Conservation (phyloP, 1,140 invertebrate genomes). For the Aphidius ervi region DNA sequence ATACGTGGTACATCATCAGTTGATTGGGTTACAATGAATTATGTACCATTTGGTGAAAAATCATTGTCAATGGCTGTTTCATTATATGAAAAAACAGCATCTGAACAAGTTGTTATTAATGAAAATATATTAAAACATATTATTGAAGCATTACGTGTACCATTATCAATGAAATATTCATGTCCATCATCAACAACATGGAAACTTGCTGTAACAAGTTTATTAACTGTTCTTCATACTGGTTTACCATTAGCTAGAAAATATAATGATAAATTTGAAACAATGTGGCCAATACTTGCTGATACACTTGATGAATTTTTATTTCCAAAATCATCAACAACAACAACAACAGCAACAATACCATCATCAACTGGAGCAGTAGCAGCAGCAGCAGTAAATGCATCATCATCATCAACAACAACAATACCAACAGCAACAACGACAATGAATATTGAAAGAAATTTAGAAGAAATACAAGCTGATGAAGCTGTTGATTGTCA, state of each 20-base stretch:
- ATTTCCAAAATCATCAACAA: slow-evolving; percentile 68
- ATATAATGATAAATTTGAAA: slow-evolving; percentile 64
- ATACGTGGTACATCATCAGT: slow-evolving; percentile 36
- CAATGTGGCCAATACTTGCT: slow-evolving; percentile 82
- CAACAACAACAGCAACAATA: no score
- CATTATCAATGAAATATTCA: slow-evolving; percentile 77
- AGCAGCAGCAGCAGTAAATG: no score
- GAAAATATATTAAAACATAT: slow-evolving; percentile 73
- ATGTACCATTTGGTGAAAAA: slow-evolving; percentile 84
- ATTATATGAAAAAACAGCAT: slow-evolving; percentile 78
- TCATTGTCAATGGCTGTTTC: slow-evolving; percentile 76
- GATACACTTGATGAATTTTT: slow-evolving; percentile 86
- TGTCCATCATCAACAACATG: slow-evolving; percentile 80
- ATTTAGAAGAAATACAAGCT: slow-evolving; percentile 75
- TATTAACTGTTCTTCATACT: slow-evolving; percentile 75
- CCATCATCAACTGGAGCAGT: no score
- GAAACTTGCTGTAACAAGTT: slow-evolving; percentile 77
- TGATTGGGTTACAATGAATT: slow-evolving; percentile 82
- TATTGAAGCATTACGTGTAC: slow-evolving; percentile 69
- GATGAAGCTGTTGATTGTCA: slow-evolving; percentile 85
- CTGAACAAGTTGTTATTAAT: slow-evolving; percentile 69
- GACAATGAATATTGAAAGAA: slow-evolving; percentile 58
- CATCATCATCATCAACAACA: no score
- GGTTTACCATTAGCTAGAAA: slow-evolving; percentile 84
- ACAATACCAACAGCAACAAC: no score